phyloP scores from a whole-genome alignment of 1,140 invertebrate species.

The Rhyacophila brunnea region DNA sequence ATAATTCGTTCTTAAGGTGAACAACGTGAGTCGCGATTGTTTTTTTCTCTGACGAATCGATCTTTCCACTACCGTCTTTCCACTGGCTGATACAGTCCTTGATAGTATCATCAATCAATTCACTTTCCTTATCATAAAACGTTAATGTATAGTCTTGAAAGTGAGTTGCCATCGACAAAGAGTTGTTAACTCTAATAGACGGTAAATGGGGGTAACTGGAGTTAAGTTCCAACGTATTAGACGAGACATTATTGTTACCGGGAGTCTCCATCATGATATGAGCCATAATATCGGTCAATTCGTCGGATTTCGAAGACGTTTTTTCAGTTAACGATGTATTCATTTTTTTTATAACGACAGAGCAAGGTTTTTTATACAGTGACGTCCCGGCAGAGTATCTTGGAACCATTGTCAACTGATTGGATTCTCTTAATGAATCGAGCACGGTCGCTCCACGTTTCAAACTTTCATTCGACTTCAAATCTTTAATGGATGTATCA shows the following conservation, averaged over 20 bases:
- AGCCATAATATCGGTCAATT: too few relatives aligned
- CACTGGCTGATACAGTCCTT: conserved; percentile 51
- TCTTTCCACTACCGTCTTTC: conserved; percentile 52
- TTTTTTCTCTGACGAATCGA: conserved; percentile 44
- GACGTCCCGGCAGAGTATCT: too few relatives aligned
- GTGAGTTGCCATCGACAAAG: too few relatives aligned
- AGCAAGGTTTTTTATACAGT: too few relatives aligned
- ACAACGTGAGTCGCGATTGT: conserved; percentile 52
- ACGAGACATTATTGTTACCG: too few relatives aligned
- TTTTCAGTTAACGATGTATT: too few relatives aligned
- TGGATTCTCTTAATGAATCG: conserved; percentile 8
- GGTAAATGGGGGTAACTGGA: too few relatives aligned
- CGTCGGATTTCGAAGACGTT: too few relatives aligned
- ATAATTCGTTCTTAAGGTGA: conserved; percentile 46
- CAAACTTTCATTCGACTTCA: neutral
- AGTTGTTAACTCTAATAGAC: too few relatives aligned
- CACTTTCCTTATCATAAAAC: conserved; percentile 47
- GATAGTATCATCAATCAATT: conserved; percentile 43
- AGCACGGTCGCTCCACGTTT: neutral
- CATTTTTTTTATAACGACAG: too few relatives aligned
- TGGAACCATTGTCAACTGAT: conserved; percentile 1
- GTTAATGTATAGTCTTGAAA: conserved; percentile 44
- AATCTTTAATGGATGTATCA: neutral
- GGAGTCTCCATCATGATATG: too few relatives aligned
- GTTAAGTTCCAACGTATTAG: too few relatives aligned